phyloP scores from a whole-genome alignment of 2,113 vertebrate species.

The Melospiza melodia region DNA sequence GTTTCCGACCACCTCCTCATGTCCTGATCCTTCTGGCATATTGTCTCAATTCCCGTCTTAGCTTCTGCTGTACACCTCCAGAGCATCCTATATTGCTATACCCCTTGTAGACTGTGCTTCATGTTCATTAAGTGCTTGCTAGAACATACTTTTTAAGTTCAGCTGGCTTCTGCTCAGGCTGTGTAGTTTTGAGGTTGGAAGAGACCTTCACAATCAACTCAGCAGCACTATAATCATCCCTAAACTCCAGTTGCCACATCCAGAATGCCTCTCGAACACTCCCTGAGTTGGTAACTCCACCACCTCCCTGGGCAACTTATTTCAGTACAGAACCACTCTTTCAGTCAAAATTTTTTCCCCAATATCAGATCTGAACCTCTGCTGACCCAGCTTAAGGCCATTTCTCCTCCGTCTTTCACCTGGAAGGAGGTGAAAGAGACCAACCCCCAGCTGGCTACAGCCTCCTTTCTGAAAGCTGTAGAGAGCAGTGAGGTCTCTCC shows the following conservation, averaged over 20 bases:
- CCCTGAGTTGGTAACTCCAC: neutral
- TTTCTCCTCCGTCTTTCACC: neutral
- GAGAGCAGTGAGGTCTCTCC: neutral
- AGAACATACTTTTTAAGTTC: neutral
- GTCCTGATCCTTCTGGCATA: constrained; percentile 23
- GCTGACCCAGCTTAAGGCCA: neutral
- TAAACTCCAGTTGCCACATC: neutral
- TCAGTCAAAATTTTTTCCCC: neutral
- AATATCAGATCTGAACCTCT: neutral
- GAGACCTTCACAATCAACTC: neutral
- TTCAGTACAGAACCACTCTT: neutral
- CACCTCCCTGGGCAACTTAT: neutral
- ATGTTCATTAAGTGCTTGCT: neutral
- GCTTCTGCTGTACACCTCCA: neutral
- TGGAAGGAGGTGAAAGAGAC: neutral
- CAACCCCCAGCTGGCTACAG: accelerated
- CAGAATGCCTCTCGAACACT: neutral
- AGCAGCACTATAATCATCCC: neutral
- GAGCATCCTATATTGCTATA: neutral
- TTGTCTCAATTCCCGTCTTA: neutral
- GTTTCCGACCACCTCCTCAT: neutral
- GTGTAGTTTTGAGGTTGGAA: neutral
- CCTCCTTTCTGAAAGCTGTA: neutral
- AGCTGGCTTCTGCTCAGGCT: neutral
- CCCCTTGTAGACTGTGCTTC: neutral